Conservation (phyloP, 2,113 vertebrate genomes). For the Psettodes erumei region DNA sequence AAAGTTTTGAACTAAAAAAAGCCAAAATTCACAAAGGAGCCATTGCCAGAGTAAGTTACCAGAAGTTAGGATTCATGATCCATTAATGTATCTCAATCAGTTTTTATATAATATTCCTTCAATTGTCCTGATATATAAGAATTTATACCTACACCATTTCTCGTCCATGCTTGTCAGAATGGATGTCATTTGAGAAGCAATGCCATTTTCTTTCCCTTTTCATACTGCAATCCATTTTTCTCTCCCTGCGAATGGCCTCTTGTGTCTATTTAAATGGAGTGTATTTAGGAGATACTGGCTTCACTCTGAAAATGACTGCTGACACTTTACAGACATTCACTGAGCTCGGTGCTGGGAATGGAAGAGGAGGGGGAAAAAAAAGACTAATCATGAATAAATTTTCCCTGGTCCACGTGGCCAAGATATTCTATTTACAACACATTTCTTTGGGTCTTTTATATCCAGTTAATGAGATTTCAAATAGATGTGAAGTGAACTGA, state of each 20-base stretch:
- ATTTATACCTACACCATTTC: conserved; percentile 19
- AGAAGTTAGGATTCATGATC: background rate
- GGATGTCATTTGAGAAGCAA: conserved; percentile 24
- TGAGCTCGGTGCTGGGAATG: conserved; percentile 41
- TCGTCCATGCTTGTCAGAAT: conserved; percentile 18
- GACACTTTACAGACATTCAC: conserved; percentile 70
- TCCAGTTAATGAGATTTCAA: conserved; percentile 82
- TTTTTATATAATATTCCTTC: conserved; percentile 23
- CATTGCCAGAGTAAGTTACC: background rate
- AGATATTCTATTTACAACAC: conserved; percentile 80
- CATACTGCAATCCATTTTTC: conserved; percentile 44
- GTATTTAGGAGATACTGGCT: conserved; percentile 64
- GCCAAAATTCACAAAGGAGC: no score
- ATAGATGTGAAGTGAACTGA: conserved; percentile 79
- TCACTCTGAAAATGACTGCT: conserved; percentile 64
- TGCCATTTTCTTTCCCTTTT: conserved; percentile 49
- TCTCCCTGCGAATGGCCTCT: conserved; percentile 55
- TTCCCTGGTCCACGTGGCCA: conserved; percentile 63
- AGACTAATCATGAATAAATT: conserved; percentile 78
- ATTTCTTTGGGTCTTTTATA: conserved; percentile 77
- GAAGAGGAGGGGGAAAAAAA: conserved; percentile 41
- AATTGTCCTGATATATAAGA: conserved; percentile 18
- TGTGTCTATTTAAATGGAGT: conserved; percentile 61
- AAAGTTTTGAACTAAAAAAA: background rate
- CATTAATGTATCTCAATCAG: background rate